These are phyloP conservation scores for Ataeniobius toweri DNA, from an alignment of 2,797 vertebrate genomes.

Conservation along the genomic window DNA sequence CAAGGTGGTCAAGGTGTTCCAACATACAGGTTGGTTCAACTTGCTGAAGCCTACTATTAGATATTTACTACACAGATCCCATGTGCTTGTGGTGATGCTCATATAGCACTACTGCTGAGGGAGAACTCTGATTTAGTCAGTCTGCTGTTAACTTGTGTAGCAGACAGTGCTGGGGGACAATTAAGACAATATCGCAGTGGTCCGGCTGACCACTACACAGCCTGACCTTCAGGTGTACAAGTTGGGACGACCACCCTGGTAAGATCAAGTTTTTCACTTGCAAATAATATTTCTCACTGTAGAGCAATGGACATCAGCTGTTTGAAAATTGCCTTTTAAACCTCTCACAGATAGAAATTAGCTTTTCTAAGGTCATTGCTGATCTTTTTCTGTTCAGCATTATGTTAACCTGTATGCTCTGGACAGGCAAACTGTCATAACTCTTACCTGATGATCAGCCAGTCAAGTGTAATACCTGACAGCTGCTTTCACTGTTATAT, in stretches of 20 bases:
- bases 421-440: neutral
- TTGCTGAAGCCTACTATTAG: no score
- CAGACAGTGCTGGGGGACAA: no score
- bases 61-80: no score
- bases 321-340: neutral
- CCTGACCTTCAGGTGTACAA: neutral
- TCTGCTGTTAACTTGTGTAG: no score
- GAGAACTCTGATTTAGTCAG: no score
- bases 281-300: neutral
- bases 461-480: neutral
- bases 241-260: neutral
- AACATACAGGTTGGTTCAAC: no score
- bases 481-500: neutral
- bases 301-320: neutral
- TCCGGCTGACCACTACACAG: neutral
- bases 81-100: no score
- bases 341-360: neutral
- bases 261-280: neutral
- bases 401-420: neutral
- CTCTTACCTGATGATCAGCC: neutral
- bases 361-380: no score
- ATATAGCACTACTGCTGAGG: no score
- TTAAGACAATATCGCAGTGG: no score
- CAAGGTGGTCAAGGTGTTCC: no score
- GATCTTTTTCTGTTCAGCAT: neutral